Percentiles rank a stretch among this genome's conserved stretches.
These are phyloP conservation scores for Sparidentex hasta DNA, from an alignment of 2,797 vertebrate species.

Conservation along the genomic window DNA sequence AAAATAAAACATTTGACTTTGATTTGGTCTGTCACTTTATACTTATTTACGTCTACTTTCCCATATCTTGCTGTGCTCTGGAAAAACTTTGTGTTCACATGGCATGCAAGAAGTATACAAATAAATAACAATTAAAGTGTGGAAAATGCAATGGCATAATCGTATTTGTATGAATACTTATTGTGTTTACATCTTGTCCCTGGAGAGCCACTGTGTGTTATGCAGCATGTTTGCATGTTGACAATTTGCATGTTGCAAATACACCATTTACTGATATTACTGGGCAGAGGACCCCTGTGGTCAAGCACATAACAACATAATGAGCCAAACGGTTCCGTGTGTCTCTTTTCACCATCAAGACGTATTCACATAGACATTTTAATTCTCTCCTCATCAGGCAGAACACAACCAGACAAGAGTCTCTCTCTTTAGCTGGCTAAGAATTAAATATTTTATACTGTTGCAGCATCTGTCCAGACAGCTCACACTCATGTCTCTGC, in stretches of 20 bases:
- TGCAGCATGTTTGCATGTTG: too few relatives aligned
- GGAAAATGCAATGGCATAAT: background rate
- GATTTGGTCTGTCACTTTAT: background rate
- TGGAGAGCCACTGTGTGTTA: slow-evolving; percentile 18
- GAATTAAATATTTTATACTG: slow-evolving; percentile 29
- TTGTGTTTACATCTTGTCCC: slow-evolving; percentile 21
- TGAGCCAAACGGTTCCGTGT: slow-evolving; percentile 24
- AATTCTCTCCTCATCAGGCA: slow-evolving; percentile 21
- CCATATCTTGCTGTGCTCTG: background rate
- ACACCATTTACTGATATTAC: slow-evolving; percentile 21
- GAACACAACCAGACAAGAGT: slow-evolving; percentile 13
- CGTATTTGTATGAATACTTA: background rate
- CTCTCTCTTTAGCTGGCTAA: background rate
- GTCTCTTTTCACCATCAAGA: slow-evolving; percentile 22
- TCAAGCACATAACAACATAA: slow-evolving; percentile 28
- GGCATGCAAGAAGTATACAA: background rate
- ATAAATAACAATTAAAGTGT: slow-evolving; percentile 2
- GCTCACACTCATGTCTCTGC: background rate
- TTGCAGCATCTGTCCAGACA: slow-evolving; percentile 15
- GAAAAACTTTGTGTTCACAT: slow-evolving; percentile 1
- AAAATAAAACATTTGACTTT: background rate
- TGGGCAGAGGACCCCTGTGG: slow-evolving; percentile 27
- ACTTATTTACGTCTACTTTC: background rate
- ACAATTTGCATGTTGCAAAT: slow-evolving; percentile 33
- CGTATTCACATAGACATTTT: slow-evolving; percentile 36